phyloP scores from a whole-genome alignment of 2,797 vertebrate genomes.

The Australoheros facetus region DNA sequence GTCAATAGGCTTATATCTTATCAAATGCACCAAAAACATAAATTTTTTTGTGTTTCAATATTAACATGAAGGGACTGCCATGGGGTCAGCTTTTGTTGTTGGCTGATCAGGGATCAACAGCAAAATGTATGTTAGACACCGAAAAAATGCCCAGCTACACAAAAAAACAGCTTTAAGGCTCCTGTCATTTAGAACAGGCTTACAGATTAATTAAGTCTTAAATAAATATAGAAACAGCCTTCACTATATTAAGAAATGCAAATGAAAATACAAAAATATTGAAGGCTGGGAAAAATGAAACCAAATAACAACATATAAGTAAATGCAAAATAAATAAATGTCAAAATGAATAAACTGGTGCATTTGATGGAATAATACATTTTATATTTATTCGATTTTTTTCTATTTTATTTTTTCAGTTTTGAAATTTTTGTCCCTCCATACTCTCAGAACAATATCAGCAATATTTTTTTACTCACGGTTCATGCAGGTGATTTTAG shows the following conservation, averaged over 20 bases:
- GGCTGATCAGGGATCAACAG: too few species aligned
- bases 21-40: background rate
- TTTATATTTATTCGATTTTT: background rate
- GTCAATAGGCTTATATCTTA: background rate
- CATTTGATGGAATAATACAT: background rate
- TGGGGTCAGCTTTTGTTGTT: background rate
- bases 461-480: constrained; percentile 84
- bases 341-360: background rate
- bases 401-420: background rate
- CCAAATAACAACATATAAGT: background rate
- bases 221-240: too few species aligned
- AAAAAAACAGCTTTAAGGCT: background rate
- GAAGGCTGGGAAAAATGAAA: background rate
- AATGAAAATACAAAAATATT: background rate
- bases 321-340: background rate
- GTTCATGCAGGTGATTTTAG: constrained; percentile 94
- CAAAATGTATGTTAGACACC: background rate
- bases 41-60: background rate
- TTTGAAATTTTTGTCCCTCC: background rate
- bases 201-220: background rate
- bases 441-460: background rate
- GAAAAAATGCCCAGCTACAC: background rate
- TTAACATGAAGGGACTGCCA: background rate
- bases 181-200: background rate
- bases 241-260: background rate